phyloP scores from a whole-genome alignment of 1,140 invertebrate species.

The Papilio machaon region DNA sequence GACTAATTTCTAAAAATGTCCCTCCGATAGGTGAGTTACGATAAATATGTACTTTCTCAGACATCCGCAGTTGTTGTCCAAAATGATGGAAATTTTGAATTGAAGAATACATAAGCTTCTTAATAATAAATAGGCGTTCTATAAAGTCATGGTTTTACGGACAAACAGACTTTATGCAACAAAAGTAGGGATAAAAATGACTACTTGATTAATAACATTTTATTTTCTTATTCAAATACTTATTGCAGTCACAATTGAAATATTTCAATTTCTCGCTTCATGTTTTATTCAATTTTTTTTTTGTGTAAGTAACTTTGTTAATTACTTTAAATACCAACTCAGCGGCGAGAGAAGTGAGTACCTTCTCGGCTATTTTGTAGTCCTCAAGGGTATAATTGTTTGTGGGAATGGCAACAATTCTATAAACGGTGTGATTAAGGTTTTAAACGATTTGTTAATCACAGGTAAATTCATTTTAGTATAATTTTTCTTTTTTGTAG shows the following conservation, averaged over 20 bases:
- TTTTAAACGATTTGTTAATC: slow-evolving; percentile 36
- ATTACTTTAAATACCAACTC: slow-evolving; percentile 42
- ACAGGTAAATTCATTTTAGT: slow-evolving; percentile 35
- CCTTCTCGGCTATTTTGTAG: slow-evolving; percentile 42
- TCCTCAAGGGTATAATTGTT: slow-evolving; percentile 47
- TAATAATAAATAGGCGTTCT: not conserved
- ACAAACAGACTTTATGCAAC: not conserved
- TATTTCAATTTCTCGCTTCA: not conserved
- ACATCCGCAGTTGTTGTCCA: too few relatives aligned
- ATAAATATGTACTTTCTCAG: too few relatives aligned
- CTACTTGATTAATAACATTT: not conserved
- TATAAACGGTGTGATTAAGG: slow-evolving; percentile 38
- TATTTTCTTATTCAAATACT: not conserved
- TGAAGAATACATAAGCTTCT: not conserved
- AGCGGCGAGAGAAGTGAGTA: slow-evolving; percentile 35
- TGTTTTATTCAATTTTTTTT: slow-evolving; percentile 16
- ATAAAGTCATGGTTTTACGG: not conserved
- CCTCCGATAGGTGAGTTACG: not conserved
- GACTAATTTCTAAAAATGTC: not conserved
- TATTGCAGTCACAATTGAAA: not conserved
- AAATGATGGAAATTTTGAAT: too few relatives aligned
- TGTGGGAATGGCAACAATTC: slow-evolving; percentile 37
- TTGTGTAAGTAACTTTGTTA: slow-evolving; percentile 32
- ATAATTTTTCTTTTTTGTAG: not conserved
- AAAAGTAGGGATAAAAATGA: not conserved